These are phyloP conservation scores for Pemphredon lugubris DNA, from an alignment of 2,888 invertebrate species.

Conservation along the genomic window DNA sequence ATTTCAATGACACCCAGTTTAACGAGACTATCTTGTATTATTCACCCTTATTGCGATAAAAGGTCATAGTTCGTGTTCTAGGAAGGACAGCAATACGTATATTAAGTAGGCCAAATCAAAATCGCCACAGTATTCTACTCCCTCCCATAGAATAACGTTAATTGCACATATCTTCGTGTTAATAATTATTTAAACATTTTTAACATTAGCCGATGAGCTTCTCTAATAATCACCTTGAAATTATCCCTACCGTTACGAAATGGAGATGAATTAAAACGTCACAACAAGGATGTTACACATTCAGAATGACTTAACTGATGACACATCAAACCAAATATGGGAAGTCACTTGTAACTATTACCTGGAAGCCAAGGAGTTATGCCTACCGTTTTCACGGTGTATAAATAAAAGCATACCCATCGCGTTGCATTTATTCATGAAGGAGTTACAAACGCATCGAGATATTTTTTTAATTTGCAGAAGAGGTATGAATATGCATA, in stretches of 20 bases:
- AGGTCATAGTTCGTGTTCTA: slow-evolving; percentile 66
- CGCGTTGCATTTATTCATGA: slow-evolving; percentile 12
- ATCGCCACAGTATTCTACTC: slow-evolving; percentile 14
- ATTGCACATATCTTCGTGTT: no score
- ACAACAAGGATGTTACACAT: slow-evolving; percentile 64
- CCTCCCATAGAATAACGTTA: no score
- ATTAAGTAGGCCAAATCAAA: slow-evolving; percentile 60
- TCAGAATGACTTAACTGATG: slow-evolving; percentile 64
- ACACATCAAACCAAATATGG: slow-evolving; percentile 64
- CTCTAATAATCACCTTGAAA: slow-evolving; percentile 56
- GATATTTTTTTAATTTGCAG: no score
- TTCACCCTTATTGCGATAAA: slow-evolving; percentile 51
- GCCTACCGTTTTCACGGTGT: background rate
- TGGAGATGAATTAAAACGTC: slow-evolving; percentile 55
- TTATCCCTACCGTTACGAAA: slow-evolving; percentile 53
- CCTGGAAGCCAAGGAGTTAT: slow-evolving; percentile 38
- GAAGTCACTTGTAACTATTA: slow-evolving; percentile 48
- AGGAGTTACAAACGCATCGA: background rate
- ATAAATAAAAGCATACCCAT: slow-evolving; percentile 18
- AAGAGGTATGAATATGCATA: background rate
- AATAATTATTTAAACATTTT: no score
- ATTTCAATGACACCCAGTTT: slow-evolving; percentile 37
- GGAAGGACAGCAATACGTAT: slow-evolving; percentile 60
- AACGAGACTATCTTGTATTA: slow-evolving; percentile 44
- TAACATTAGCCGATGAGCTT: background rate